phyloP scores from a whole-genome alignment of 1,140 invertebrate genomes.

The Apis florea region DNA sequence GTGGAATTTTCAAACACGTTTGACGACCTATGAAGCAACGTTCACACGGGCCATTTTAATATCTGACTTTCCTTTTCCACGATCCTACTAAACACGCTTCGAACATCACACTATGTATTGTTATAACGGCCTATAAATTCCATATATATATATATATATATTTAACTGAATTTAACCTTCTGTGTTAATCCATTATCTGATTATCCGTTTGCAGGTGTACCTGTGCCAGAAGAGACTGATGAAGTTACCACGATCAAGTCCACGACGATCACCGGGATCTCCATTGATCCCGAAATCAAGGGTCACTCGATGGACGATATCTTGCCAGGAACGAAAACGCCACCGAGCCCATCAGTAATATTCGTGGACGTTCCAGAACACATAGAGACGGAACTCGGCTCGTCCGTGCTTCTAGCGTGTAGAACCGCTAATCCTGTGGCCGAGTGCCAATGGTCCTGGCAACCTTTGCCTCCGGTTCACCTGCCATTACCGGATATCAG shows the following conservation, averaged over 20 bases:
- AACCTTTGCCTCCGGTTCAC: constrained; percentile 73
- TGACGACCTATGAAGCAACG: neutral
- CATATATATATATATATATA: too few species aligned
- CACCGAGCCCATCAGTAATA: constrained; percentile 56
- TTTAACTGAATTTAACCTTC: neutral
- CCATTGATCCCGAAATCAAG: constrained; percentile 50
- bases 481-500: constrained; percentile 75
- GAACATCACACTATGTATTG: too few species aligned
- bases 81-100: neutral
- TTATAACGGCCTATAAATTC: too few species aligned
- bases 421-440: constrained; percentile 73
- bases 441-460: constrained; percentile 79
- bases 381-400: constrained; percentile 72
- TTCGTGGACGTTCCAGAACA: constrained; percentile 74
- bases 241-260: constrained; percentile 44
- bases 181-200: neutral
- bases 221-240: constrained; percentile 57
- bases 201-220: constrained; percentile 52
- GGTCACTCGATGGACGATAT: constrained; percentile 72
- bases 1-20: constrained; percentile 13
- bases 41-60: neutral
- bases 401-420: constrained; percentile 75
- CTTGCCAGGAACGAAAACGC: constrained; percentile 65
- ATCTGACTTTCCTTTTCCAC: constrained; percentile 14
- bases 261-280: constrained; percentile 42